phyloP scores from a whole-genome alignment of 2,888 invertebrate species.

The Ormia ochracea region DNA sequence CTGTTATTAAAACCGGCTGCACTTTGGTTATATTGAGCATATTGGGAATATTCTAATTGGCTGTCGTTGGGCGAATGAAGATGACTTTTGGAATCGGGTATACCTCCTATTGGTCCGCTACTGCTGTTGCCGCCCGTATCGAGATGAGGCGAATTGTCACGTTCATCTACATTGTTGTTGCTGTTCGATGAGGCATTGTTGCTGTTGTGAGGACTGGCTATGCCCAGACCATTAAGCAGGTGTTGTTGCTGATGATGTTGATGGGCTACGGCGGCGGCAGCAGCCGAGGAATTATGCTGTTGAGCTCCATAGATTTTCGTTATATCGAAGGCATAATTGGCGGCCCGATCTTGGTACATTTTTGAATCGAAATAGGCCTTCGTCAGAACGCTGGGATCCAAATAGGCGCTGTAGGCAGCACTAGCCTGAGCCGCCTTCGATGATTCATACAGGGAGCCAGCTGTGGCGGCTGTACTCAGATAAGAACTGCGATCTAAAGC shows the following conservation, averaged over 20 bases:
- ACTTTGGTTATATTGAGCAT: slow-evolving; percentile 71
- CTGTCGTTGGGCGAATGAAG: slow-evolving; percentile 74
- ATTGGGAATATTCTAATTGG: slow-evolving; percentile 75
- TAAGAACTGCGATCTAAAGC: slow-evolving; percentile 75
- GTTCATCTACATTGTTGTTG: slow-evolving; percentile 73
- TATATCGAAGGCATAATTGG: slow-evolving; percentile 77
- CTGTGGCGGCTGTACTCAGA: slow-evolving; percentile 75
- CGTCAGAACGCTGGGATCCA: slow-evolving; percentile 77
- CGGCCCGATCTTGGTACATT: slow-evolving; percentile 77
- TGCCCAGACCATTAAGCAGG: slow-evolving; percentile 70
- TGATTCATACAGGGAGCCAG: slow-evolving; percentile 72
- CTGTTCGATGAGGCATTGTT: slow-evolving; percentile 69
- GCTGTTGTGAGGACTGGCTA: slow-evolving; percentile 67
- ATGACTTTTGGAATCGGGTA: slow-evolving; percentile 72
- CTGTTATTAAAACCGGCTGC: slow-evolving; percentile 56
- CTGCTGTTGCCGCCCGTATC: slow-evolving; percentile 68
- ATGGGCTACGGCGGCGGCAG: slow-evolving; percentile 72
- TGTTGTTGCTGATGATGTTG: slow-evolving; percentile 72
- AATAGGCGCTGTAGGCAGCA: slow-evolving; percentile 76
- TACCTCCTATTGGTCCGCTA: slow-evolving; percentile 54
- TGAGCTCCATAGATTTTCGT: slow-evolving; percentile 77
- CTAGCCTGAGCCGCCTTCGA: slow-evolving; percentile 74
- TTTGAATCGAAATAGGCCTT: slow-evolving; percentile 77
- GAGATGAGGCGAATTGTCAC: slow-evolving; percentile 75
- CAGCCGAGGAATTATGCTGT: slow-evolving; percentile 71